Conservation (phyloP, 1,140 invertebrate species). For the Copidosoma floridanum region DNA sequence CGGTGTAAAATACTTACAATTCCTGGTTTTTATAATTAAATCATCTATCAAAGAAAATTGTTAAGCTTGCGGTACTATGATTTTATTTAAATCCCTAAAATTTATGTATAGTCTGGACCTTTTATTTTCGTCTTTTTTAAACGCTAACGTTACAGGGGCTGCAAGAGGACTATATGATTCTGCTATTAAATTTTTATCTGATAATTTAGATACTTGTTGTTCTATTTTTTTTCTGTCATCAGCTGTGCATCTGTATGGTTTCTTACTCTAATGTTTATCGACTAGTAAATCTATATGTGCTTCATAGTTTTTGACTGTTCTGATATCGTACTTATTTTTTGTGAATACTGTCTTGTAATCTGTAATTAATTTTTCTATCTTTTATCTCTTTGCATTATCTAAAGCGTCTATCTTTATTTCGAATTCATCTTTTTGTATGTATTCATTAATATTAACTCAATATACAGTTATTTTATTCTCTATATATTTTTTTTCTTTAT, state of each 20-base stretch:
- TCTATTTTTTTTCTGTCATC: constrained; percentile 5
- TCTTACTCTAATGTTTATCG: background rate
- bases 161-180: constrained; percentile 2
- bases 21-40: constrained; percentile 3
- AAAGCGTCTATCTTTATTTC: constrained; percentile 12
- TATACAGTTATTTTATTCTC: no score
- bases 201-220: no score
- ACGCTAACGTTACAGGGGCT: background rate
- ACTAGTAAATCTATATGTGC: constrained; percentile 18
- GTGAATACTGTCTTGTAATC: constrained; percentile 22
- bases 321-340: constrained; percentile 26
- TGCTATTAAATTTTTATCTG: background rate
- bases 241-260: background rate
- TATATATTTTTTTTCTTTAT: no score
- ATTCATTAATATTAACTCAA: constrained; percentile 26
- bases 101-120: no score
- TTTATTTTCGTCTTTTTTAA: no score
- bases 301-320: constrained; percentile 20
- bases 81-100: no score
- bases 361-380: constrained; percentile 12
- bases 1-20: no score
- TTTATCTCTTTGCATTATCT: background rate
- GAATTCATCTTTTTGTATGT: constrained; percentile 12
- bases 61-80: background rate
- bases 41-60: constrained; percentile 3